Evolutionary conservation across 2,888 invertebrate genomes (phyloP), one percentile per base, ranked within the genome.

Genomic region (Therioaphis trifolii): DNA sequence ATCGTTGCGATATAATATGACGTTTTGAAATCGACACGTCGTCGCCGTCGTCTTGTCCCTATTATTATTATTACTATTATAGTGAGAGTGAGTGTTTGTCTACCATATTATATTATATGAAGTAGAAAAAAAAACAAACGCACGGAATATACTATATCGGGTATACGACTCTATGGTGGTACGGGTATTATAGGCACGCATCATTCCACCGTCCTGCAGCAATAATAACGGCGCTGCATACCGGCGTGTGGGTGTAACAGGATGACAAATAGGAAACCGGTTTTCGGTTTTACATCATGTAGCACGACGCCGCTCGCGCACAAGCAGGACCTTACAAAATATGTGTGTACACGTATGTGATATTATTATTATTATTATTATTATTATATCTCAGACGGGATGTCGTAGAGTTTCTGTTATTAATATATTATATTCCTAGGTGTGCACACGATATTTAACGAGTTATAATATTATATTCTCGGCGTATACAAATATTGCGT

Each of bases 221-320:
- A 35, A 35, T 80, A 80, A 80, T 80, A 80, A 80, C 71, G 80
- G 80, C 71, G 71, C 61, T 24, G 46, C 72, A 72, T 80, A 80
- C 80, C 80, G 69, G 29, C 24, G n/a, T 29, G 82, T 82, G 82
- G 82, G 82, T 82, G 82, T 82, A 82, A 74, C 82, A 82, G 72
- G 74, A 82, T 66, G 82, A 82, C 82, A 82, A 82, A 63, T 82
- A 63, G 40, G 46, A 82, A 82, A 82, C 82, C 82, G 82, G 82
- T 82, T 82, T 82, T 63, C 4, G 82, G 69, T 49, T 72, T 80
- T 80, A 46, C 46, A 61, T 46, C 69, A 35, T 74, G 74, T 58
- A 58, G 58, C 40, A 35, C 35, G 15, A n/a, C 11, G 11, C 71
- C 15, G 46, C 35, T 46, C 46, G 24, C 24, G 40, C 77, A 68